Base-by-base conservation (phyloP, 92 coral and sea anemone genomes). In the Porites lobata region DNA sequence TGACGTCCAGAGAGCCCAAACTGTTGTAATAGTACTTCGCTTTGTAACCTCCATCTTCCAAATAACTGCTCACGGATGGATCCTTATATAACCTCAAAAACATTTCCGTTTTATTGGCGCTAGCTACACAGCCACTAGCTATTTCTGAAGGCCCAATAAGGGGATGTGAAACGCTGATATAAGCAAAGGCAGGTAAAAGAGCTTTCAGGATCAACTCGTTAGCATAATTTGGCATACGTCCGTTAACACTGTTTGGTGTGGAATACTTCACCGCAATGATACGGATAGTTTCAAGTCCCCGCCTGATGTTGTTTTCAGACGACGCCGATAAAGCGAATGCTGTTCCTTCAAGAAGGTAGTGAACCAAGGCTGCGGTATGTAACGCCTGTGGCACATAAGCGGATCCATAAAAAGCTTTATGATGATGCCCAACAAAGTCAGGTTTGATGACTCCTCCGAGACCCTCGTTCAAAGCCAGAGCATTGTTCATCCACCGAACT, bases 391-490 rank as follows among this genome's bases (percentile, higher is more conserved):
- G 92, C 1, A 78, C 83, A 70, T 93, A 90, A 0, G 89, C 91
- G 12, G 91, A 70, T 3, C 74, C 89, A 56, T 90, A 90, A 69
- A 85, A 90, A 9, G 86, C 56, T 50, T 86, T 86, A 72, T 90
- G 96, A 66, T 90, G 93, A 88, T 75, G 88, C 64, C 91, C 89
- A n/a, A 89, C 83, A 52, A 75, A 92, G 73, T 94, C 98, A 21
- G 98, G 98, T 65, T 94, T 94, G 54, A 94, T 81, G 21, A 92
- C 76, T 24, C 98, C 92, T 7, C 94, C 95, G 15, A 94, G 58
- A 6, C 86, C 98, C 22, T 93, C 63, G 62, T 94, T 94, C 20
- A 92, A 67, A 14, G 85, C 71, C 29, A 94, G 43, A 21, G 89
- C 90, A 14, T 87, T 78, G 26, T 94, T 74, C 69, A 84, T 47